phyloP scores from a whole-genome alignment of 2,797 vertebrate genomes.

The Netta rufina region DNA sequence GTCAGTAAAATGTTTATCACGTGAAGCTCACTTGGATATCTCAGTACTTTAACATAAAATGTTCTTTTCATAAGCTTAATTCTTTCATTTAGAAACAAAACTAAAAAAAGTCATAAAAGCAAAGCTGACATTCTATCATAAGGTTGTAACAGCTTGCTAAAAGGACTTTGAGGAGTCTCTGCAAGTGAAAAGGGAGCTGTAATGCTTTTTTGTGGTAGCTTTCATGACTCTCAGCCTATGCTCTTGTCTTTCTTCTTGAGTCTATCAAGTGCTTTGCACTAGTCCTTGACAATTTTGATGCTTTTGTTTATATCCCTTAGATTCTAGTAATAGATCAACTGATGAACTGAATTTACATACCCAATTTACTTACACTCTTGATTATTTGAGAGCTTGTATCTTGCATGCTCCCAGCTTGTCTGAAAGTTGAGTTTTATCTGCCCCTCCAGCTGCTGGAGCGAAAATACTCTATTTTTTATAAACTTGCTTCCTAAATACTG shows the following conservation, averaged over 20 bases:
- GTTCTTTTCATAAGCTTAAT: neutral
- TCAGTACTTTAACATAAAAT: neutral
- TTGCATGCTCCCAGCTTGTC: neutral
- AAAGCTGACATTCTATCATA: neutral
- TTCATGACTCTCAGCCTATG: neutral
- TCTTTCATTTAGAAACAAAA: no score
- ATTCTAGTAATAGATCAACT: neutral
- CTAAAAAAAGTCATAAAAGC: neutral
- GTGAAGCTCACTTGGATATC: neutral
- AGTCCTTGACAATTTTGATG: neutral
- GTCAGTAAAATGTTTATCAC: neutral
- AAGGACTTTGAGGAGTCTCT: neutral
- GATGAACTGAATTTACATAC: neutral
- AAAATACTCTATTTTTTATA: neutral
- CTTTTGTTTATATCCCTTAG: neutral
- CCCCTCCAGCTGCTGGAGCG: neutral
- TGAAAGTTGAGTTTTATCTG: neutral
- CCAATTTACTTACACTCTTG: neutral
- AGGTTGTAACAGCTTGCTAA: neutral
- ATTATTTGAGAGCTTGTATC: neutral
- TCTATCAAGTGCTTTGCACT: neutral
- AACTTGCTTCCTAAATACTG: neutral
- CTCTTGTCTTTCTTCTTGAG: neutral
- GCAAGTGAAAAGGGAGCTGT: neutral
- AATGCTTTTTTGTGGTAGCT: neutral